Evolutionary conservation across 2,797 vertebrate genomes (phyloP).

Genomic region (Etheostoma nigrum): DNA sequence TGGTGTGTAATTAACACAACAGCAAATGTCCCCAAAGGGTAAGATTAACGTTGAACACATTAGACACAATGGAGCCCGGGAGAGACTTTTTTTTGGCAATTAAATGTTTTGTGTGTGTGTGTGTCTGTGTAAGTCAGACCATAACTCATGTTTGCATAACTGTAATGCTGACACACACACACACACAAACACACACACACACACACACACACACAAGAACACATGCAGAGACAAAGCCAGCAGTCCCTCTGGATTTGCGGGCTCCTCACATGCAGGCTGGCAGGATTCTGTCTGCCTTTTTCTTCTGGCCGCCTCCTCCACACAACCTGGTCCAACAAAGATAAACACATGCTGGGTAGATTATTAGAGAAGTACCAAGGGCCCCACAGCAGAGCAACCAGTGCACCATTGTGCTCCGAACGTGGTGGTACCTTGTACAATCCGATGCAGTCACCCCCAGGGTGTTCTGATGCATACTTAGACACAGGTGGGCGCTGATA

Average conservation of each 20-base stretch:
- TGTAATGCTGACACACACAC: slow-evolving; percentile 55
- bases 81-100: slow-evolving; percentile 75
- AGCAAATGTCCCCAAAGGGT: slow-evolving; percentile 85
- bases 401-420: slow-evolving; percentile 73
- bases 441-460: slow-evolving; percentile 68
- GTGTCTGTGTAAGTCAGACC: slow-evolving; percentile 69
- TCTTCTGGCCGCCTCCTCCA: slow-evolving; percentile 75
- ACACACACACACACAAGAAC: slow-evolving; percentile 37
- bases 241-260: slow-evolving; percentile 78
- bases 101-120: slow-evolving; percentile 72
- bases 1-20: slow-evolving; percentile 87
- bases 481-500: slow-evolving; percentile 81
- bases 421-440: slow-evolving; percentile 70
- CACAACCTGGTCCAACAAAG: slow-evolving; percentile 84
- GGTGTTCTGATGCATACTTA: slow-evolving; percentile 76
- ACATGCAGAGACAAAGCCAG: slow-evolving; percentile 68
- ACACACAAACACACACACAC: slow-evolving; percentile 38
- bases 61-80: slow-evolving; percentile 83
- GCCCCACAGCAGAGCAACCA: slow-evolving; percentile 78
- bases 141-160: slow-evolving; percentile 76
- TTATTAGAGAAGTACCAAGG: slow-evolving; percentile 82
- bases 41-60: slow-evolving; percentile 86
- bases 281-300: slow-evolving; percentile 72
- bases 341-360: slow-evolving; percentile 86
- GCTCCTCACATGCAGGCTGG: slow-evolving; percentile 78